These are phyloP conservation scores for Cossypha heuglini DNA, from an alignment of 2,797 vertebrate species.

Conservation along the genomic window DNA sequence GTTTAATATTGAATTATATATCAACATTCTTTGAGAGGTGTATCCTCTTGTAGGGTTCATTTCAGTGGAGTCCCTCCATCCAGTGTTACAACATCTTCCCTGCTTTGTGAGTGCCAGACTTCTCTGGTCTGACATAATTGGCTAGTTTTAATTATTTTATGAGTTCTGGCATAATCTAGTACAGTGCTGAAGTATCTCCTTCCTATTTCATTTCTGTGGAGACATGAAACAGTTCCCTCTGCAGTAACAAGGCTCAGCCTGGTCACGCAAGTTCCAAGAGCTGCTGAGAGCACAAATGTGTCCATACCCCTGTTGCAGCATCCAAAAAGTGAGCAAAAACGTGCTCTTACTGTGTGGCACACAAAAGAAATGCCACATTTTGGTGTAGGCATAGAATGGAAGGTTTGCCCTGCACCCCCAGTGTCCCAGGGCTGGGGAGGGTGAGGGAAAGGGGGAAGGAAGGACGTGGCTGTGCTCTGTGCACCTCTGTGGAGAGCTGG, in stretches of 20 bases:
- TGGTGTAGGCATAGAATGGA: background rate
- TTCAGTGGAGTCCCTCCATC: background rate
- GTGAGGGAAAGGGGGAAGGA: background rate
- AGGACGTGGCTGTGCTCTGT: rapidly evolving
- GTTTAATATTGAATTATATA: background rate
- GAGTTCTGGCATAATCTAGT: background rate
- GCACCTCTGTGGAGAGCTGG: background rate
- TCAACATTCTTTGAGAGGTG: rapidly evolving
- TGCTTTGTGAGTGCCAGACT: background rate
- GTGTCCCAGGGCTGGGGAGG: background rate
- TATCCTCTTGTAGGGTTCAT: background rate
- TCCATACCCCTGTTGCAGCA: background rate
- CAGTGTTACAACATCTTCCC: background rate
- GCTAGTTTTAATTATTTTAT: background rate
- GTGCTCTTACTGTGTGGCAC: background rate
- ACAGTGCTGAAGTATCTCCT: background rate
- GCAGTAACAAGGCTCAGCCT: background rate
- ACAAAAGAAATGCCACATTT: background rate
- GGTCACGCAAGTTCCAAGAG: background rate
- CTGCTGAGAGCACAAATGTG: background rate
- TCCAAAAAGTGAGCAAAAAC: background rate
- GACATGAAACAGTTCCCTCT: background rate
- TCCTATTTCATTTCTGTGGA: background rate
- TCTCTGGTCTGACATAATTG: background rate
- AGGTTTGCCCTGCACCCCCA: background rate